Evolutionary conservation across 2,113 vertebrate species (phyloP).

Genomic region (Progne subis): DNA sequence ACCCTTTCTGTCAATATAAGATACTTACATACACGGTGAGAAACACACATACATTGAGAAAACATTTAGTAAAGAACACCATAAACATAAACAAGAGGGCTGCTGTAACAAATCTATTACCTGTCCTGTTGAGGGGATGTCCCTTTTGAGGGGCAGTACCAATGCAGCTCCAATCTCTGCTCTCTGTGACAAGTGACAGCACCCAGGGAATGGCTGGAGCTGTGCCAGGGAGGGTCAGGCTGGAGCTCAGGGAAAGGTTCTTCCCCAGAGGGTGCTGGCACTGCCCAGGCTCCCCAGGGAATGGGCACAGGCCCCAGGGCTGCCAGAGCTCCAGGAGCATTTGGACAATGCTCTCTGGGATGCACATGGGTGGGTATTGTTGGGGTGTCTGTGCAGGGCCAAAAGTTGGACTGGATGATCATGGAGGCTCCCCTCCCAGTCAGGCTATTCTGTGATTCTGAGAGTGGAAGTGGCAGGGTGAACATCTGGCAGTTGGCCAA

Average conservation of each 20-base stretch:
- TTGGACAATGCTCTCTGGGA: accelerated
- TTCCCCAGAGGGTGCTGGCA: not conserved
- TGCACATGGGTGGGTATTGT: not conserved
- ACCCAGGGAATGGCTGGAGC: not conserved
- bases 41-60: not conserved
- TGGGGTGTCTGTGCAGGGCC: not conserved
- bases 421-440: accelerated
- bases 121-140: not conserved
- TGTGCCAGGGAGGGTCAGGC: accelerated
- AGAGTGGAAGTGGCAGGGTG: not conserved
- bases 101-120: not conserved
- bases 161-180: not conserved
- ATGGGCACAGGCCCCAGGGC: not conserved
- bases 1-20: not conserved
- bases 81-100: not conserved
- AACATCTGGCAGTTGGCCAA: not conserved
- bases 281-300: not conserved
- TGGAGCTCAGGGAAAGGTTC: accelerated
- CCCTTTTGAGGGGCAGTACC: accelerated
- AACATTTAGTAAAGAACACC: slow-evolving; percentile 6
- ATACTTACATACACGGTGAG: not conserved
- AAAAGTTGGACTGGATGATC: accelerated
- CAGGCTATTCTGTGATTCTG: not conserved
- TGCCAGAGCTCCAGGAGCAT: not conserved
- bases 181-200: no score